Base-by-base conservation (phyloP, 2,797 vertebrate genomes). In the Dermochelys coriacea region DNA sequence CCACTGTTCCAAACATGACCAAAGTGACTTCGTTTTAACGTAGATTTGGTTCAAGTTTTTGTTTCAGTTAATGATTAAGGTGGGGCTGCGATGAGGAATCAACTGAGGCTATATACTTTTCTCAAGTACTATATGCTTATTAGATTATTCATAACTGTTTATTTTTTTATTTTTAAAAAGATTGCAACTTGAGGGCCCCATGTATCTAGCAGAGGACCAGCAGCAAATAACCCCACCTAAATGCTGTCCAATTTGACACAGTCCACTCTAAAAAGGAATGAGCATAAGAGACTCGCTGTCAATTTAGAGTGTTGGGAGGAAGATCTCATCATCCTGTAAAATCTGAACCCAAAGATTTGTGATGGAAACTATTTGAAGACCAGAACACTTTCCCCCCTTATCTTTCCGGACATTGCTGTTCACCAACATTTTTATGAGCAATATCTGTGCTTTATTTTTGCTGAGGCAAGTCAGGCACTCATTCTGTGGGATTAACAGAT, bases 401-500 rank as follows among this genome's bases (percentile, higher is more conserved):
- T 12, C 3, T 31, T 52, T 29, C 21, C 0, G 82, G 41, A 47
- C 1, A 0, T 82, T 93, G 86, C 68, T 75, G 83, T 57, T 93
- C 57, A 59, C 61, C 5, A 61, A 41, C 25, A 6, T 83, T 85
- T 96, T 93, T 84, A 90, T 87, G 90, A 94, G 85, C 0, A 1
- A n/a, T 90, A 85, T 87, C 85, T 84, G 57, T 1, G 1, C n/a
- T 95, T 89, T 86, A 52, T 95, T 96, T 93, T 86, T 55, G 74
- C 47, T 87, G 85, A 94, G 25, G 78, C n/a, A 55, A 89, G 84
- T 90, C 93, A 96, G 82, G 5, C 91, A 4, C 45, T 75, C 0
- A 0, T 6, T 92, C 31, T 59, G 52, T 37, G 85, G 87, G 54
- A 91, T 95, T 93, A 91, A 88, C 88, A 80, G 90, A 9, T 27